These are phyloP conservation scores for Stenodema calcarata DNA, from an alignment of 2,888 invertebrate genomes.

Conservation along the genomic window DNA sequence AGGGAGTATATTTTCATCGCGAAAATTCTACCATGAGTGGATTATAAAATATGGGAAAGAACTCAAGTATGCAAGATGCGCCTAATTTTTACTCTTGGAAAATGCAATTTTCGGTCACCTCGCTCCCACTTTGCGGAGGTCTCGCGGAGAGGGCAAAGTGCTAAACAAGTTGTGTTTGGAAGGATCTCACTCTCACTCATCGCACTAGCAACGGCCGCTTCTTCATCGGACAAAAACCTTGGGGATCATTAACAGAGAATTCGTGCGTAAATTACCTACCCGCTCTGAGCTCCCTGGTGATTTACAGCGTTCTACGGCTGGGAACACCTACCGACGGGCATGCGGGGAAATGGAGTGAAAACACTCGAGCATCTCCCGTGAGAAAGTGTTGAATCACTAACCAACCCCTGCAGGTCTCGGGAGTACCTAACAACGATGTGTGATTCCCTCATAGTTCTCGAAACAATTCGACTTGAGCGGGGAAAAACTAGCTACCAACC, in stretches of 20 bases:
- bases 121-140: not conserved
- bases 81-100: too few species aligned
- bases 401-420: too few species aligned
- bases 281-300: not conserved
- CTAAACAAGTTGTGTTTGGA: not conserved
- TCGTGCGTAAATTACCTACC: constrained; percentile 1
- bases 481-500: too few species aligned
- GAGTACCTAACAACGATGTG: too few species aligned
- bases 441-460: too few species aligned
- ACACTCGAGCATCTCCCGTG: not conserved
- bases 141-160: not conserved
- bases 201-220: not conserved
- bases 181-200: not conserved
- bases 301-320: not conserved
- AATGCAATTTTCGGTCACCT: too few species aligned
- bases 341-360: not conserved
- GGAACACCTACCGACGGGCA: not conserved
- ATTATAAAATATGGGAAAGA: too few species aligned
- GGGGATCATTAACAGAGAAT: not conserved
- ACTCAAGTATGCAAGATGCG: too few species aligned
- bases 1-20: too few species aligned
- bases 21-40: too few species aligned
- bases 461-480: too few species aligned
- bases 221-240: constrained; percentile 1
- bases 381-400: too few species aligned